Base-by-base conservation (phyloP, 2,888 invertebrate genomes). In the Hydropsyche betteni region DNA sequence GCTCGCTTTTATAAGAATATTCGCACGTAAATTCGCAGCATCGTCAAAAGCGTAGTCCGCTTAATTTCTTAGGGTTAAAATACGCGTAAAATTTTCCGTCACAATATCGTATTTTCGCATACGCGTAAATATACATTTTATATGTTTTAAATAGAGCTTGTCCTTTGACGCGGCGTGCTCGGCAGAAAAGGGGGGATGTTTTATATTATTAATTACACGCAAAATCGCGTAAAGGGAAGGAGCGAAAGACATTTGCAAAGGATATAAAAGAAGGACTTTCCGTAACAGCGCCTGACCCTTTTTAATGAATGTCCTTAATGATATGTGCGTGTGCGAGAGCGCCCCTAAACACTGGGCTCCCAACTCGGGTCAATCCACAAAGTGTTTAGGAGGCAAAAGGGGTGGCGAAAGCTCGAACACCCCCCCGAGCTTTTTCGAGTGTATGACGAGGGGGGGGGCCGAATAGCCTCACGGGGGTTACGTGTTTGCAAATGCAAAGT, bases 301-400 rank as follows among this genome's bases (percentile, higher is more conserved):
- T 79, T 79, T 79, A 79, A 79, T 79, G 79, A 79, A 78, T 79
- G 79, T 79, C 79, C 79, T 79, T 76, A 78, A 77, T 77, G 78
- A 77, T 76, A 74, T 77, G 78, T 74, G 44, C 69, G 71, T 75
- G 72, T 55, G 69, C 53, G 75, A 50, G 53, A 44, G 10, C 44
- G 7, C 44, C 44, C 64, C 53, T 50, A 71, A 74, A 68, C 71
- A 72, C 69, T 51, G 76, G 52, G 70, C 53, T n/a, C 33, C 24
- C 64, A 38, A 61, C 51, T 36, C 68, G 75, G 78, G 78, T 78
- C 76, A 78, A 78, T 78, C 78, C 76, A 64, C 74, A 76, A 76
- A 75, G 72, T 72, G 76, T 75, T 53, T 73, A 61, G 75, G 75
- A 74, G 64, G 68, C 12, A 33, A 44, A 68, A 68, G 74, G 64